Percentiles rank a stretch among this genome's conserved stretches.
These are phyloP conservation scores for Perithous albicinctus DNA, from an alignment of 2,888 invertebrate species.

Conservation along the genomic window DNA sequence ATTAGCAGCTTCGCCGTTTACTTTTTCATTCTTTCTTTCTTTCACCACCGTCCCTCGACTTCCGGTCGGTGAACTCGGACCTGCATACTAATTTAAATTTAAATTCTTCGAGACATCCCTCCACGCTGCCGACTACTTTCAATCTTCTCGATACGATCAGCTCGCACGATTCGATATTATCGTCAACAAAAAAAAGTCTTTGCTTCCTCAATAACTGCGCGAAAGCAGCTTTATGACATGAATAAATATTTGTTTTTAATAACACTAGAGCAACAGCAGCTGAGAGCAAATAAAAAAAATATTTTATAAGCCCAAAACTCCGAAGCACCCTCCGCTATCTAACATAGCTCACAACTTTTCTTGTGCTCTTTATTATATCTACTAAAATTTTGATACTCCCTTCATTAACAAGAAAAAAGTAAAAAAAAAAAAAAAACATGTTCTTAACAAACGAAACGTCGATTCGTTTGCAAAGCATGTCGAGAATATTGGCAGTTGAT, in stretches of 20 bases:
- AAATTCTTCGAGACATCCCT: slow-evolving; percentile 36
- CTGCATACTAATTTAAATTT: slow-evolving; percentile 35
- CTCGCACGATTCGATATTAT: background rate
- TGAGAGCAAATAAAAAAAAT: slow-evolving; percentile 28
- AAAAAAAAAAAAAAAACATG: slow-evolving; percentile 1
- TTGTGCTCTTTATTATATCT: slow-evolving; percentile 13
- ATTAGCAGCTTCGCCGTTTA: slow-evolving; percentile 22
- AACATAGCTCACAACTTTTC: background rate
- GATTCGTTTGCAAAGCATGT: background rate
- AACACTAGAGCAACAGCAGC: slow-evolving; percentile 27
- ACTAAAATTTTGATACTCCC: slow-evolving; percentile 30
- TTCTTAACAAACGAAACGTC: slow-evolving; percentile 12
- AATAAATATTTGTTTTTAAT: slow-evolving; percentile 26
- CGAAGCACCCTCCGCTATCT: slow-evolving; percentile 5
- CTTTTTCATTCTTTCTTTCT: background rate
- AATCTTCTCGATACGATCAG: slow-evolving; percentile 40
- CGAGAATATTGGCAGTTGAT: slow-evolving; percentile 50
- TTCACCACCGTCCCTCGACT: slow-evolving; percentile 8
- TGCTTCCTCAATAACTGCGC: slow-evolving; percentile 29
- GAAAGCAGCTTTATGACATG: slow-evolving; percentile 17
- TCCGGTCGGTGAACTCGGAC: slow-evolving; percentile 4
- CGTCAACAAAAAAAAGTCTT: slow-evolving; percentile 20
- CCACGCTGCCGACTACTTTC: slow-evolving; percentile 51
- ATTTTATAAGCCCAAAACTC: slow-evolving; percentile 17
- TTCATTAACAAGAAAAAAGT: slow-evolving; percentile 1